These are phyloP conservation scores for Nettapus auritus DNA, from an alignment of 2,113 vertebrate species.

Conservation along the genomic window DNA sequence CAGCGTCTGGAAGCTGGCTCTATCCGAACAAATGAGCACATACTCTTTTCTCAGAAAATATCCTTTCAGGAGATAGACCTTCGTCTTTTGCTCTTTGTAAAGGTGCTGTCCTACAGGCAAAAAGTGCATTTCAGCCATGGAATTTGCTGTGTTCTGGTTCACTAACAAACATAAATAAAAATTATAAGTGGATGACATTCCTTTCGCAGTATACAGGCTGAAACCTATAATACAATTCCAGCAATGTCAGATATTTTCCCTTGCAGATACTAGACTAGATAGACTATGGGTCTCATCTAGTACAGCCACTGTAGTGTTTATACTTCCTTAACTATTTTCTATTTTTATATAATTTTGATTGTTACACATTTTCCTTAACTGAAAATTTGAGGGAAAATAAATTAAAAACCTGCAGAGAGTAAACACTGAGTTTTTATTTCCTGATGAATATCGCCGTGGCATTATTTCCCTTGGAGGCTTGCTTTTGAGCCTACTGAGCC, in stretches of 20 bases:
- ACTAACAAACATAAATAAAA: not conserved
- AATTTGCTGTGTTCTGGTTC: not conserved
- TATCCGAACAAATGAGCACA: not conserved
- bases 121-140: not conserved
- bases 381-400: not conserved
- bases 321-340: not conserved
- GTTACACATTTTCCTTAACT: not conserved
- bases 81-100: not conserved
- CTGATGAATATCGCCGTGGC: not conserved
- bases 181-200: fast-evolving
- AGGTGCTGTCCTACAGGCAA: not conserved
- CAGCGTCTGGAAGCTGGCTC: not conserved
- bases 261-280: not conserved
- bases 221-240: not conserved
- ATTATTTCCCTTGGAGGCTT: not conserved
- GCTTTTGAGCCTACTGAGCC: not conserved
- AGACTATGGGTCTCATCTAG: not conserved
- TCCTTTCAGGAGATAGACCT: not conserved
- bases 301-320: not conserved
- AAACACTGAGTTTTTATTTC: not conserved
- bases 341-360: not conserved
- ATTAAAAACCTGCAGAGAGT: not conserved
- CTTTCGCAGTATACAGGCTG: fast-evolving
- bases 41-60: not conserved
- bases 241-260: not conserved